Conservation (phyloP, 1,140 invertebrate genomes). For the Hestina assimilis region DNA sequence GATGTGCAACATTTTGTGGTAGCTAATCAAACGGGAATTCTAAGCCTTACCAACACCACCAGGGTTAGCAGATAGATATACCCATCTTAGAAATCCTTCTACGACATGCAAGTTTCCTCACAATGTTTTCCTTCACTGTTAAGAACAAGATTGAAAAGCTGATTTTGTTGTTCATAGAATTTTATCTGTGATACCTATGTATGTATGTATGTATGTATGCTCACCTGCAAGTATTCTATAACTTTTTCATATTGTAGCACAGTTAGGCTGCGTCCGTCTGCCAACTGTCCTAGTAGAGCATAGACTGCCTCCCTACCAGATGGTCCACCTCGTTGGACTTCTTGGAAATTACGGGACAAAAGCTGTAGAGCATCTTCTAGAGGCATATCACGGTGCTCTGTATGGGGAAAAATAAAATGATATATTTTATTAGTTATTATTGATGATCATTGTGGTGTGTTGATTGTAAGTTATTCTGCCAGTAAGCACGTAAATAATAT, state of each 20-base stretch:
- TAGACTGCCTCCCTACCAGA: conserved; percentile 82
- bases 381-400: conserved; percentile 96
- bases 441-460: background rate
- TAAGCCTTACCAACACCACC: too few relatives aligned
- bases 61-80: too few relatives aligned
- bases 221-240: conserved; percentile 84
- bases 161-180: too few relatives aligned
- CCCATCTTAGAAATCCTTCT: too few relatives aligned
- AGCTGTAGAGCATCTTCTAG: conserved; percentile 92
- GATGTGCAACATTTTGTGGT: too few relatives aligned
- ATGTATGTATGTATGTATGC: background rate
- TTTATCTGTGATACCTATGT: too few relatives aligned
- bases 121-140: too few relatives aligned
- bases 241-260: conserved; percentile 89
- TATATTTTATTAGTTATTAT: background rate
- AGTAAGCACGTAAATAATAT: background rate
- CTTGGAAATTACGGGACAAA: conserved; percentile 88
- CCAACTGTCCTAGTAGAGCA: conserved; percentile 87
- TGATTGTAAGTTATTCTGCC: too few relatives aligned
- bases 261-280: conserved; percentile 88
- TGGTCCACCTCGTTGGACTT: conserved; percentile 82
- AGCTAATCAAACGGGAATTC: too few relatives aligned
- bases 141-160: too few relatives aligned
- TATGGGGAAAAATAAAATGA: background rate
- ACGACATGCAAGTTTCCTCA: too few relatives aligned